A percentile compares a stretch with the other conserved stretches of the same genome.
Conservation (phyloP, 30 jellyfish, hydroid and myxozoan species). For the Turritopsis dohrnii region DNA sequence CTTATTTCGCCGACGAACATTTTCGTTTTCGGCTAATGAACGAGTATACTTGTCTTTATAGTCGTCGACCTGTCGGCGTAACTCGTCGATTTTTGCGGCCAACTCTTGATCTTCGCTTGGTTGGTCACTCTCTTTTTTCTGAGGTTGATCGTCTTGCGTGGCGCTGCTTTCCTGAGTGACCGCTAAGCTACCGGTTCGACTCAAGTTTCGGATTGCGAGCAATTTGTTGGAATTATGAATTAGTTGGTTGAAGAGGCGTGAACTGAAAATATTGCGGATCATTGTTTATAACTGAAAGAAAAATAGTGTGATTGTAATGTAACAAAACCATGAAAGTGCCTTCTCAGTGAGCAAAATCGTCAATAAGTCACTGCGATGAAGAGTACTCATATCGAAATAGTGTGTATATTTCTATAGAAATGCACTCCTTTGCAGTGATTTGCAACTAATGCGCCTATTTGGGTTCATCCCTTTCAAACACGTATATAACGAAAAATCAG, state of each 20-base stretch:
- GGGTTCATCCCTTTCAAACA: not conserved
- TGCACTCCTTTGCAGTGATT: too few relatives aligned
- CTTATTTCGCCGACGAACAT: conserved; percentile 52
- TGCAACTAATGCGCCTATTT: too few relatives aligned
- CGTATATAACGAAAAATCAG: not conserved
- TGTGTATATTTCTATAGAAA: too few relatives aligned
- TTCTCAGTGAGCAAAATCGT: too few relatives aligned
- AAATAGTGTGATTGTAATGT: not conserved
- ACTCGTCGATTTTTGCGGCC: conserved; percentile 31
- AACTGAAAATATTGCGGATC: not conserved
- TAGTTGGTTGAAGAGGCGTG: not conserved
- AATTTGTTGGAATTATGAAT: not conserved
- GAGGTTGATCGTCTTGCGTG: not conserved
- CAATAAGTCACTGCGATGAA: too few relatives aligned
- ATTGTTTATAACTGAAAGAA: not conserved
- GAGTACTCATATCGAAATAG: too few relatives aligned
- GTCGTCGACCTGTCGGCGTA: conserved; percentile 41
- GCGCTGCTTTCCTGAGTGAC: not conserved
- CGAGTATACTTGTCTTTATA: conserved; percentile 81
- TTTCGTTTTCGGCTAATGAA: conserved; percentile 88
- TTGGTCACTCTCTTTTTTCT: conserved; percentile 3
- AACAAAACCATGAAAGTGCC: too few relatives aligned
- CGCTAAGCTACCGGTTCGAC: not conserved
- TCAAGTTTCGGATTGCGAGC: not conserved
- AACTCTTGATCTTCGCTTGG: conserved; percentile 37